phyloP scores from a whole-genome alignment of 2,113 vertebrate species.

The Sigmodon hispidus region DNA sequence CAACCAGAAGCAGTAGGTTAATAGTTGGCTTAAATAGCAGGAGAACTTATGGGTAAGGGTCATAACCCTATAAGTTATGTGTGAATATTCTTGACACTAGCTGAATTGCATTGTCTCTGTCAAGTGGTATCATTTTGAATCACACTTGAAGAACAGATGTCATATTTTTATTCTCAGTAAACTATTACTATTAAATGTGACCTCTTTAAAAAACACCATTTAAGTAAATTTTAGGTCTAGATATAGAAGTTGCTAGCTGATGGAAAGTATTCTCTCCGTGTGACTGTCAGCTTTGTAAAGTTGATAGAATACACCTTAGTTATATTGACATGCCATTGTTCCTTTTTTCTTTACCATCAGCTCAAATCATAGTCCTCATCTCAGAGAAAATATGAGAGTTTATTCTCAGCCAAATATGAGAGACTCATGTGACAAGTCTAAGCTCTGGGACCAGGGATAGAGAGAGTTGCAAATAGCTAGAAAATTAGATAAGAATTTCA shows the following conservation, averaged over 20 bases:
- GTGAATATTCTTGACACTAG: neutral
- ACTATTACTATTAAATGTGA: neutral
- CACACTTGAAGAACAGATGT: neutral
- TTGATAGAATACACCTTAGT: neutral
- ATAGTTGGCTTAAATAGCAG: neutral
- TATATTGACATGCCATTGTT: neutral
- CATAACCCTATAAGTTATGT: neutral
- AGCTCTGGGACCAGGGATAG: neutral
- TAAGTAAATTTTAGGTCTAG: neutral
- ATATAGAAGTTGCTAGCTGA: neutral
- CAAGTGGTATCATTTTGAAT: neutral
- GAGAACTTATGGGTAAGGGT: neutral
- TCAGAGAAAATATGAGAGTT: neutral
- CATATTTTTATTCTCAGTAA: neutral
- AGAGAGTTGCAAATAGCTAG: neutral
- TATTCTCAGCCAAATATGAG: neutral
- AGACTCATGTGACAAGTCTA: neutral
- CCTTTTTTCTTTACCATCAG: neutral
- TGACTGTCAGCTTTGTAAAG: neutral
- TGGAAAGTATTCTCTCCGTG: neutral
- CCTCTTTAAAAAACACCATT: conserved; percentile 4
- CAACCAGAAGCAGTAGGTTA: neutral
- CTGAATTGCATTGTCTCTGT: neutral
- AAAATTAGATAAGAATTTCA: neutral
- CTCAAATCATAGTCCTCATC: neutral